Conservation (phyloP, 1,140 invertebrate species). For the Apis mellifera region Amel_HAv3.1 CM009931.2:23438501-23439000, state of each 20-base stretch:
- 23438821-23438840: background rate
- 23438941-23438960: too few species aligned
- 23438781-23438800: background rate
- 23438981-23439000: too few species aligned
- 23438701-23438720: constrained; percentile 14
- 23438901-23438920: too few species aligned
- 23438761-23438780: background rate
- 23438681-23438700: constrained; percentile 3
- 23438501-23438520: constrained; percentile 20
- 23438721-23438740: background rate
- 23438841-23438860: background rate
- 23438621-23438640: background rate
- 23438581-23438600: background rate
- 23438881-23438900: too few species aligned
- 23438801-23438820: background rate
- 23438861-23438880: background rate
- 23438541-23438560: constrained; percentile 11
- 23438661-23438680: background rate
- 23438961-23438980: too few species aligned
- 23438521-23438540: background rate
- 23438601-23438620: background rate
- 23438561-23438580: background rate
- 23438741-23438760: background rate
- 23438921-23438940: too few species aligned
- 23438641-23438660: background rate